Percentiles rank a stretch among this genome's conserved stretches.
phyloP scores from a whole-genome alignment of 2,797 vertebrate species.

The Scyliorhinus canicula region DNA sequence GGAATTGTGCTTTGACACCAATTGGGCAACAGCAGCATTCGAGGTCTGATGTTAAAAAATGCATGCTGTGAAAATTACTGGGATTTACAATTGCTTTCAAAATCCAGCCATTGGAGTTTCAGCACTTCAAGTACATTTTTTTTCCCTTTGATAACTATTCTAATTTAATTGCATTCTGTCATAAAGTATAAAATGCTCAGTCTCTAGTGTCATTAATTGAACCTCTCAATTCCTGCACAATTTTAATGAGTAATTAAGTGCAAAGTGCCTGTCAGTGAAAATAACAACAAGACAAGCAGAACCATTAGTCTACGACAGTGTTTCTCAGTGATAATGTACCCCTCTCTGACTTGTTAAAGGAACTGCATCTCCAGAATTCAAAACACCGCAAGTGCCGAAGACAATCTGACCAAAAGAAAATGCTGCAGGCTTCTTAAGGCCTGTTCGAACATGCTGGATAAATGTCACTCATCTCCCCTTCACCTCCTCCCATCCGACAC shows the following conservation, averaged over 20 bases:
- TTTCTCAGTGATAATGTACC: background rate
- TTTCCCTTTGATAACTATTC: conserved; percentile 46
- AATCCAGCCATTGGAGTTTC: background rate
- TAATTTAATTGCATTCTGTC: conserved; percentile 55
- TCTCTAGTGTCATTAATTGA: conserved; percentile 55
- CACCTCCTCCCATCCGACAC: background rate
- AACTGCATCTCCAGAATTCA: conserved; percentile 23
- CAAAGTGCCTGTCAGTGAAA: conserved; percentile 42
- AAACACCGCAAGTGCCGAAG: background rate
- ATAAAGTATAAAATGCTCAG: conserved; percentile 53
- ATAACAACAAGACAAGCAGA: conserved; percentile 46
- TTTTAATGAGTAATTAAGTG: conserved; percentile 46
- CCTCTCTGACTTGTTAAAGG: conserved; percentile 29
- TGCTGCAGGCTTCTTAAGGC: background rate
- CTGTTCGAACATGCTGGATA: conserved; percentile 1
- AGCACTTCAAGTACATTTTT: background rate
- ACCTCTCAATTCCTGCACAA: conserved; percentile 44
- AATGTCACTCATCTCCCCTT: conserved; percentile 25
- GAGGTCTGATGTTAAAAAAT: background rate
- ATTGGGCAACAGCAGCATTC: background rate
- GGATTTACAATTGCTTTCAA: background rate
- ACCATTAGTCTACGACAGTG: conserved; percentile 43
- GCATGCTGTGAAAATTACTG: background rate
- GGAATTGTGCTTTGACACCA: background rate
- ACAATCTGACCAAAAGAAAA: conserved; percentile 4